Percentiles rank a stretch among this genome's conserved stretches.
These are phyloP conservation scores for Clarias macrocephalus DNA, from an alignment of 2,113 vertebrate species.

Conservation along the genomic window DNA sequence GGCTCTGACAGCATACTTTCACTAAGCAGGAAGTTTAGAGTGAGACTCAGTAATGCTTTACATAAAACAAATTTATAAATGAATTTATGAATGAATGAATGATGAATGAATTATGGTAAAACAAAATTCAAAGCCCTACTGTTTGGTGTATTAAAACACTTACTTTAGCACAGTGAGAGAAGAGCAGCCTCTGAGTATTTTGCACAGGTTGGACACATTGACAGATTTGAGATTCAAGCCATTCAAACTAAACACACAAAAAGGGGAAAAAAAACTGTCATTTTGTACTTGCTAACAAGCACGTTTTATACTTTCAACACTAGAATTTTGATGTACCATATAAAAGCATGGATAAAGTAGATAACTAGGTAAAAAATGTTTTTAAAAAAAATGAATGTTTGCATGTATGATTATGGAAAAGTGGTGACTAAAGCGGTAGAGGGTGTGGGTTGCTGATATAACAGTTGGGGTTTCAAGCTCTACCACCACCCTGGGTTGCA, in stretches of 20 bases:
- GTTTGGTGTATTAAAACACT: constrained; percentile 44
- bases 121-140: not conserved
- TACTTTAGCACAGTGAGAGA: constrained; percentile 66
- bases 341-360: not conserved
- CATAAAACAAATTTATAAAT: not conserved
- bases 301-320: not conserved
- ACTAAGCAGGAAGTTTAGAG: not conserved
- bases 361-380: not conserved
- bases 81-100: too few relatives aligned
- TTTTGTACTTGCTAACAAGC: not conserved
- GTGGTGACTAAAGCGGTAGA: too few relatives aligned
- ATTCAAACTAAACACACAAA: constrained; percentile 57
- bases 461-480: too few relatives aligned
- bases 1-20: not conserved
- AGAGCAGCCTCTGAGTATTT: constrained; percentile 52
- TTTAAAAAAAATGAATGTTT: too few relatives aligned
- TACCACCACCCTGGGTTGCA: too few relatives aligned
- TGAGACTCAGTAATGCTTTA: not conserved
- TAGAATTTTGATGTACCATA: not conserved
- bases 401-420: not conserved
- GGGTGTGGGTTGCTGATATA: too few relatives aligned
- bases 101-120: not conserved
- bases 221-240: constrained; percentile 60
- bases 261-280: not conserved
- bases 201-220: constrained; percentile 59